Conservation (phyloP, 2,888 invertebrate species). For the Dynastes hyllus region DNA sequence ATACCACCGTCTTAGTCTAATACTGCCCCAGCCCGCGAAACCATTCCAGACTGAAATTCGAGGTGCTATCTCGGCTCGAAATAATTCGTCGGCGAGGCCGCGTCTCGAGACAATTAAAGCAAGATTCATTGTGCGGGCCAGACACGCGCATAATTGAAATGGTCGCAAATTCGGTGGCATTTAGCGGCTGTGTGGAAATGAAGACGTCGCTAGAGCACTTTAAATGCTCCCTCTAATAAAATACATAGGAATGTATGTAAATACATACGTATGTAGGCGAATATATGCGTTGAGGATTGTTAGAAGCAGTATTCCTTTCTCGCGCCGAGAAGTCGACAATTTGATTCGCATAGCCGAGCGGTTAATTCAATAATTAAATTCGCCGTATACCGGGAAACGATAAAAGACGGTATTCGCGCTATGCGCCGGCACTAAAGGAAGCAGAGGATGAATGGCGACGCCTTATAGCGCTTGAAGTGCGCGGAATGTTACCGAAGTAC, state of each 20-base stretch:
- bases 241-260: no score
- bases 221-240: no score
- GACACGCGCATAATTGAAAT: constrained; percentile 63
- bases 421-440: no score
- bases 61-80: constrained; percentile 45
- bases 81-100: constrained; percentile 54
- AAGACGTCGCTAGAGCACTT: constrained; percentile 55
- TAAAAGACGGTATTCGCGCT: no score
- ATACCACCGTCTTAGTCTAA: not conserved
- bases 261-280: not conserved
- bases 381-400: not conserved
- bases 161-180: constrained; percentile 56
- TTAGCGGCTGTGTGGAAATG: constrained; percentile 55
- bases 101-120: constrained; percentile 63
- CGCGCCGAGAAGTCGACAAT: constrained; percentile 31
- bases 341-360: constrained; percentile 24
- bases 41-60: constrained; percentile 36
- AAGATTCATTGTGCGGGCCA: constrained; percentile 63
- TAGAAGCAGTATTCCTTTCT: not conserved
- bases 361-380: constrained; percentile 48
- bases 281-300: no score
- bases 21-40: not conserved
- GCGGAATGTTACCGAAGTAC: no score
- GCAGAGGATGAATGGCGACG: no score
- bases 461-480: no score